Conservation (phyloP, 2,113 vertebrate genomes). For the Neolamprologus sp. region DNA sequence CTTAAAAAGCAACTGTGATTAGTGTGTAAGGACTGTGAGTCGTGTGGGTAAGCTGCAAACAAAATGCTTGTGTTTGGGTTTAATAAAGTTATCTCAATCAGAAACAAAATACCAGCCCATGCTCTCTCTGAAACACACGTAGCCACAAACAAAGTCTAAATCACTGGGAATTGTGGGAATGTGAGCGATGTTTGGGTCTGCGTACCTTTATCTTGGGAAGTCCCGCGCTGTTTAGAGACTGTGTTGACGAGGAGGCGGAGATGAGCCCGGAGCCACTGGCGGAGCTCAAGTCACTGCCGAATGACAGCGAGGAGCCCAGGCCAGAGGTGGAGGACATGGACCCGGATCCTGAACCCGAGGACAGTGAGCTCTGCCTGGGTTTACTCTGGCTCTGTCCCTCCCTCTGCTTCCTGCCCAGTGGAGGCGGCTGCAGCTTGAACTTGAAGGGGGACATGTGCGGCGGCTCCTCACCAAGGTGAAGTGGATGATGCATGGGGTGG, state of each 20-base stretch:
- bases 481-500: conserved; percentile 59
- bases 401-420: conserved; percentile 78
- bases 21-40: neutral
- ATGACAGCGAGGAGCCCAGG: conserved; percentile 71
- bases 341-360: conserved; percentile 62
- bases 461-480: conserved; percentile 69
- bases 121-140: neutral
- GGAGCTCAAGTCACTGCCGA: conserved; percentile 71
- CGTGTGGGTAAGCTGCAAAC: neutral
- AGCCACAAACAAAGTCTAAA: neutral
- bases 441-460: conserved; percentile 80
- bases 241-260: conserved; percentile 71
- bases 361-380: conserved; percentile 56
- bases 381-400: conserved; percentile 66
- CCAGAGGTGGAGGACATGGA: conserved; percentile 67
- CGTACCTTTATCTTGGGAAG: conserved; percentile 83
- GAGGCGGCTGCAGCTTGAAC: conserved; percentile 89
- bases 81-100: neutral
- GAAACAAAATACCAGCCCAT: neutral
- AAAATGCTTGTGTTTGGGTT: neutral
- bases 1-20: neutral
- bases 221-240: conserved; percentile 71
- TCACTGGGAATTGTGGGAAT: neutral
- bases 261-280: conserved; percentile 67
- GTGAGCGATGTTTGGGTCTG: neutral